phyloP scores from a whole-genome alignment of 2,888 invertebrate species.

The Metalampra italica region DNA sequence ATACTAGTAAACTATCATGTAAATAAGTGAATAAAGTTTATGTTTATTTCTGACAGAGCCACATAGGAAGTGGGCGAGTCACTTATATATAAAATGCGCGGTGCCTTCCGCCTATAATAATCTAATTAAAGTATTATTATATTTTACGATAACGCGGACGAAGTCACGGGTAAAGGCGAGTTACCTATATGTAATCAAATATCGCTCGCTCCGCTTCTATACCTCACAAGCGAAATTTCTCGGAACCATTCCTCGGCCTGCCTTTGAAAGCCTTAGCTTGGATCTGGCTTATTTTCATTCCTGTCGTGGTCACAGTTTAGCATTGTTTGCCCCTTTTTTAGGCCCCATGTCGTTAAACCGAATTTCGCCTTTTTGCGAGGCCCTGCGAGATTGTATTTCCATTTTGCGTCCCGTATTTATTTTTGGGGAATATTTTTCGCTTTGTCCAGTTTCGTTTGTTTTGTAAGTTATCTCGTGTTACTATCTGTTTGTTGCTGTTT shows the following conservation, averaged over 20 bases:
- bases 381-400: conserved; percentile 19
- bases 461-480: not conserved
- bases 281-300: conserved; percentile 51
- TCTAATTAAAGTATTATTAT: too few species aligned
- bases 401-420: conserved; percentile 16
- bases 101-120: too few species aligned
- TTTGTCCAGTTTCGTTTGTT: conserved; percentile 3
- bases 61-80: too few species aligned
- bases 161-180: too few species aligned
- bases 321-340: conserved; percentile 49
- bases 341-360: conserved; percentile 41
- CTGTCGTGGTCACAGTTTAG: conserved; percentile 43
- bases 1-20: too few species aligned
- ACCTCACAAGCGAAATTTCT: conserved; percentile 26
- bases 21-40: too few species aligned
- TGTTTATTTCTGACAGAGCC: too few species aligned
- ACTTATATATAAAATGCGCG: too few species aligned
- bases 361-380: conserved; percentile 26
- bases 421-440: conserved; percentile 23
- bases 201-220: not conserved
- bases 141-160: too few species aligned
- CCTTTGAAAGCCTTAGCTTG: conserved; percentile 25
- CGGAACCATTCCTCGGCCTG: conserved; percentile 38
- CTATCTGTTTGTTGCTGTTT: not conserved
- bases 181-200: too few species aligned